Evolutionary conservation across 53 echinoderm and acorn worm genomes (phyloP).

Genomic region (Antedon mediterranea): DNA sequence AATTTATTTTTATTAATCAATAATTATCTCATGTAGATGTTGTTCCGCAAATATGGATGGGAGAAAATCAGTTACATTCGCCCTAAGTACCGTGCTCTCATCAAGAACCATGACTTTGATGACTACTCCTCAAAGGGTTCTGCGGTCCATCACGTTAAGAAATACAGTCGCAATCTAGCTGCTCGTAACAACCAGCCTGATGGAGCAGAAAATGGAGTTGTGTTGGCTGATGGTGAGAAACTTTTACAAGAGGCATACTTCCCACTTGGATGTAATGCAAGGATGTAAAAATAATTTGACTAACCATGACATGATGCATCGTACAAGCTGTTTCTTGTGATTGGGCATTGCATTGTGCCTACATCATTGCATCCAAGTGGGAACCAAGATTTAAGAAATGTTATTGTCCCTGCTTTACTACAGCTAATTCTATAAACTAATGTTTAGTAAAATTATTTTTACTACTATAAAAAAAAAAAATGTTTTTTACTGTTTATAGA

Average conservation of each 20-base stretch:
- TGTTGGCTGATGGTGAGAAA: background rate
- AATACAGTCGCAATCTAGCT: conserved; percentile 72
- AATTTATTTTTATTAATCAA: background rate
- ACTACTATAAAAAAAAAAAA: no score
- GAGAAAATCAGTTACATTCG: conserved; percentile 70
- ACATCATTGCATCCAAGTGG: no score
- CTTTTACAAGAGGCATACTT: no score
- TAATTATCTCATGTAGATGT: conserved; percentile 27
- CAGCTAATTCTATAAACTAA: no score
- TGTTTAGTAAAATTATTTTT: no score
- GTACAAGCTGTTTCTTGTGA: no score
- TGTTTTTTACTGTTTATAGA: background rate
- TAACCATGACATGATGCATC: no score
- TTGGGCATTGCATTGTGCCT: no score
- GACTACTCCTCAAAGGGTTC: conserved; percentile 95
- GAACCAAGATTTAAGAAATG: no score
- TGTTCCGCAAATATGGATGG: conserved; percentile 99
- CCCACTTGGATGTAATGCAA: no score
- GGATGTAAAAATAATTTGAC: no score
- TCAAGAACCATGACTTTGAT: conserved; percentile 65
- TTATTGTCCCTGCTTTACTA: no score
- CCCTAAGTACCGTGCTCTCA: conserved; percentile 78
- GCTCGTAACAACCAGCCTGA: conserved; percentile 14
- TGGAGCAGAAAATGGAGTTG: conserved; percentile 17
- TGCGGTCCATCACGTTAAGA: conserved; percentile 75